A percentile compares a stretch with the other conserved stretches of the same genome.
These are phyloP conservation scores for Spodoptera litura DNA, from an alignment of 1,140 invertebrate genomes.

Conservation along the genomic window DNA sequence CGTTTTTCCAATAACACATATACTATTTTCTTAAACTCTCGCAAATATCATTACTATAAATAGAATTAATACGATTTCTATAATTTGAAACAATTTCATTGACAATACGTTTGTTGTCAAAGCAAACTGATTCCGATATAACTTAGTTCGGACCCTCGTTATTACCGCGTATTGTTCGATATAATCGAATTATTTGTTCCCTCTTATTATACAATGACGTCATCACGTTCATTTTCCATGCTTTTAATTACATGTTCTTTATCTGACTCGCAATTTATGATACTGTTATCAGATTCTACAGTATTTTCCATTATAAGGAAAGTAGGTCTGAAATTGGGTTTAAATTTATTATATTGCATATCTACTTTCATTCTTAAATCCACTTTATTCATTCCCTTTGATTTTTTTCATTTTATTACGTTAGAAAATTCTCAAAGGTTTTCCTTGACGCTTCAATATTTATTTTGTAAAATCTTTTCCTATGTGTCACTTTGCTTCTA, in stretches of 20 bases:
- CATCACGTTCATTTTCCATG: background rate
- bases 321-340: background rate
- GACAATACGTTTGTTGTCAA: constrained; percentile 28
- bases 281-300: background rate
- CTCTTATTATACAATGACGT: background rate
- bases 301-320: background rate
- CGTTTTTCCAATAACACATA: no score
- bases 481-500: background rate
- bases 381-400: constrained; percentile 1
- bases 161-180: constrained; percentile 28
- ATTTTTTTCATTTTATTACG: background rate
- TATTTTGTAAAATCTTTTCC: background rate
- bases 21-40: no score
- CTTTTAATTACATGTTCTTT: background rate
- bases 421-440: background rate
- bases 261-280: background rate
- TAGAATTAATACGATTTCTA: constrained; percentile 19
- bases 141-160: constrained; percentile 11
- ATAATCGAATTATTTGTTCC: constrained; percentile 32
- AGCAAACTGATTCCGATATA: constrained; percentile 21
- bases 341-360: background rate
- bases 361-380: background rate
- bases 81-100: constrained; percentile 14
- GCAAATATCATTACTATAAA: background rate
- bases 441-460: background rate